These are phyloP conservation scores for Sycophila texana DNA, from an alignment of 2,888 invertebrate genomes.

Conservation along the genomic window DNA sequence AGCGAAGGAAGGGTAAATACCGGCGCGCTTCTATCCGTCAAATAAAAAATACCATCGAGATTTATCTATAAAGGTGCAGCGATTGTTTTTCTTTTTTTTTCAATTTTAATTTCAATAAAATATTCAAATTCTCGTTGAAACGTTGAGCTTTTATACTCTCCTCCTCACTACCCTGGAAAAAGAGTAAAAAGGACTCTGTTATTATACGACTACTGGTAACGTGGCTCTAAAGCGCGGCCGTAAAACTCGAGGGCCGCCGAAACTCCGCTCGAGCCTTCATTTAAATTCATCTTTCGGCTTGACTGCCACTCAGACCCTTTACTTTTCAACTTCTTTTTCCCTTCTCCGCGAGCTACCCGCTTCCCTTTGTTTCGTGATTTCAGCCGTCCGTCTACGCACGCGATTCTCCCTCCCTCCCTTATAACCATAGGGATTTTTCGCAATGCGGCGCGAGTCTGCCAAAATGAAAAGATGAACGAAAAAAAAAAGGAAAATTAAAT, in stretches of 20 bases:
- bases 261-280: background rate
- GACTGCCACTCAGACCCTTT: background rate
- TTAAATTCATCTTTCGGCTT: slow-evolving; percentile 30
- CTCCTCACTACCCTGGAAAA: no score
- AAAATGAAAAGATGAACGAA: slow-evolving; percentile 17
- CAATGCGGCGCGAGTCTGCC: slow-evolving; percentile 36
- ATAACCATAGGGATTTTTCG: slow-evolving; percentile 27
- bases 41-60: no score
- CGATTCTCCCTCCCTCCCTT: background rate
- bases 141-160: no score
- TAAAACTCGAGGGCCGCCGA: slow-evolving; percentile 21
- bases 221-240: no score
- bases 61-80: background rate
- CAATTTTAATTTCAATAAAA: background rate
- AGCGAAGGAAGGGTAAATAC: background rate
- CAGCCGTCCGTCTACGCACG: background rate
- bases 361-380: slow-evolving; percentile 28
- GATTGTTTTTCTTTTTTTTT: background rate
- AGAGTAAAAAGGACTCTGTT: background rate
- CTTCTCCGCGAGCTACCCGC: background rate
- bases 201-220: background rate
- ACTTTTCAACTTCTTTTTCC: background rate
- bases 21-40: background rate
- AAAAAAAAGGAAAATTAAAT: background rate
- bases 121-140: no score